Conservation (phyloP, 2,888 invertebrate species). For the Zhuqinia jingwanae region DNA sequence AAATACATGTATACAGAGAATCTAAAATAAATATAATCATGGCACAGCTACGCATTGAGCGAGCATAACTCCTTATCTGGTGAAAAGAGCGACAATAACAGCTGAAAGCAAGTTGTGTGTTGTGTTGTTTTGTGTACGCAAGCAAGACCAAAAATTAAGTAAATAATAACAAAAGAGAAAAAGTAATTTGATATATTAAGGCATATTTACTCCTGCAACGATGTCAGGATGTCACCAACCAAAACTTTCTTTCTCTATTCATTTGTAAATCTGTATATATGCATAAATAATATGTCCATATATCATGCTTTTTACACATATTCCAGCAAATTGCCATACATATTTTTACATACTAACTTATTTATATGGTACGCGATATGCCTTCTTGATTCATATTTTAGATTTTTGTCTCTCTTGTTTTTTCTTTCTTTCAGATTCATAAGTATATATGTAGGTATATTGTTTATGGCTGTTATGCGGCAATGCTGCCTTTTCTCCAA, state of each 20-base stretch:
- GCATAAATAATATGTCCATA: conserved; percentile 1
- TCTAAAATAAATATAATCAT: conserved; percentile 46
- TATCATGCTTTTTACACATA: too few relatives aligned
- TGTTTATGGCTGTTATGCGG: conserved; percentile 49
- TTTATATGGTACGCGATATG: not conserved
- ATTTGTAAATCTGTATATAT: conserved; percentile 42
- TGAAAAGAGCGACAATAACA: conserved; percentile 10
- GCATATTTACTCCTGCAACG: too few relatives aligned
- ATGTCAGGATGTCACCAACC: too few relatives aligned
- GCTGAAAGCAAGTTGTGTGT: not conserved
- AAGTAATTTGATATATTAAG: conserved; percentile 18
- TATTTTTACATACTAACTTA: too few relatives aligned
- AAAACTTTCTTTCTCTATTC: conserved; percentile 47
- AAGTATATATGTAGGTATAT: conserved; percentile 25
- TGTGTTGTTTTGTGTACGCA: not conserved
- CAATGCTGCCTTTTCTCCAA: conserved; percentile 22
- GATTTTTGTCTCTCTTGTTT: conserved; percentile 27
- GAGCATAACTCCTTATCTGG: not conserved
- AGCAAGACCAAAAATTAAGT: conserved; percentile 55
- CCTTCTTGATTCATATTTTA: conserved; percentile 28
- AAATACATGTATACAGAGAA: too few relatives aligned
- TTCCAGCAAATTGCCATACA: too few relatives aligned
- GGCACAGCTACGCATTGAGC: not conserved
- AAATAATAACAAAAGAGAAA: conserved; percentile 36
- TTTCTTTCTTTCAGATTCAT: conserved; percentile 26